phyloP scores from a whole-genome alignment of 2,888 invertebrate species.

The Catocala nupta region DNA sequence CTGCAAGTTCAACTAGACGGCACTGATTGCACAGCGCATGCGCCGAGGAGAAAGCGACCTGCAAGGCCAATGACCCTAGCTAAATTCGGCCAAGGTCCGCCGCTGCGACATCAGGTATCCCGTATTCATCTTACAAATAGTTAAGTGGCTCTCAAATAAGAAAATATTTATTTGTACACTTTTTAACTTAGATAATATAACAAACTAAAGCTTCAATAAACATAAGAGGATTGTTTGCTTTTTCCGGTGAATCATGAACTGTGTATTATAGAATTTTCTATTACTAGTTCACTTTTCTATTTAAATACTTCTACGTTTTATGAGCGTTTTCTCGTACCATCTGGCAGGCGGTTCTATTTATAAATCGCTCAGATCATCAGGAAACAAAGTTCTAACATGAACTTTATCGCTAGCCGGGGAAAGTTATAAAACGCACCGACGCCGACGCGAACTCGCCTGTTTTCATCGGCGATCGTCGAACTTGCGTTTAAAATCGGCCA shows the following conservation, averaged over 20 bases:
- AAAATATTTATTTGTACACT: constrained; percentile 6
- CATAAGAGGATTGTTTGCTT: too few relatives aligned
- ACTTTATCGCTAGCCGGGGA: constrained; percentile 79
- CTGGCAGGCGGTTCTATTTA: constrained; percentile 75
- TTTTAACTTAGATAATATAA: too few relatives aligned
- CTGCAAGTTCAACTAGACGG: constrained; percentile 51
- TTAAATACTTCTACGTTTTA: constrained; percentile 69
- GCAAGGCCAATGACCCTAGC: constrained; percentile 70
- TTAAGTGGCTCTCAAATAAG: constrained; percentile 24
- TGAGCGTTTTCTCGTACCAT: constrained; percentile 67
- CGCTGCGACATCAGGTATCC: constrained; percentile 59
- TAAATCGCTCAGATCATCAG: constrained; percentile 71
- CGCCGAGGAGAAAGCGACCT: constrained; percentile 79
- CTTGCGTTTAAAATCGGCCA: constrained; percentile 84
- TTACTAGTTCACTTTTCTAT: constrained; percentile 46
- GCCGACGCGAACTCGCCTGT: constrained; percentile 51
- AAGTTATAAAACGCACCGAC: constrained; percentile 77
- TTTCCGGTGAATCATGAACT: constrained; percentile 33
- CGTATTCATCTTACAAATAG: constrained; percentile 44
- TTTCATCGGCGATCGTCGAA: constrained; percentile 71
- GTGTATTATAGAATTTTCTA: constrained; percentile 41
- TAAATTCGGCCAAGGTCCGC: constrained; percentile 84
- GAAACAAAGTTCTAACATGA: constrained; percentile 77
- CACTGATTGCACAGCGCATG: constrained; percentile 69
- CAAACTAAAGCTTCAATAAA: too few relatives aligned